Evolutionary conservation across 2,797 vertebrate species (phyloP).

Genomic region (Petrocephalus schoutedeni): DNA sequence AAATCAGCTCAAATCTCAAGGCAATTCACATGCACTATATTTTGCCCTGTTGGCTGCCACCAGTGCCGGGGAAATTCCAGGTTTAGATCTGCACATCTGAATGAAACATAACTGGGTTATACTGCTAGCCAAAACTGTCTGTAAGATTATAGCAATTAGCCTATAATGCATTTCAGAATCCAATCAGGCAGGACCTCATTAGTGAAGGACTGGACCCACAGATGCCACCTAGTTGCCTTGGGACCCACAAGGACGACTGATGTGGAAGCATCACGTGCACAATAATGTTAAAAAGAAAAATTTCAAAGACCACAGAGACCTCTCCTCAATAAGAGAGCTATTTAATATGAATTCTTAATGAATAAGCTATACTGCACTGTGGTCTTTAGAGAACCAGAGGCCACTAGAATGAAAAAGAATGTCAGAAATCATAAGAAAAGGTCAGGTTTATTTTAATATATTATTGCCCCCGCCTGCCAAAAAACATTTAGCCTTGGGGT

Average conservation of each 20-base stretch:
- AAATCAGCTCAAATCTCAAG: conserved; percentile 33
- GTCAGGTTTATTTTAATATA: conserved; percentile 7
- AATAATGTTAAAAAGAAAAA: not conserved
- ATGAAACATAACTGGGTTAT: not conserved
- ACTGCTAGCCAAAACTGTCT: not conserved
- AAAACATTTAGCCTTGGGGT: not conserved
- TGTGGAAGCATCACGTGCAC: not conserved
- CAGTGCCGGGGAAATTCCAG: not conserved
- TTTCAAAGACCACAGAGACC: conserved; percentile 10
- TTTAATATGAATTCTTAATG: conserved; percentile 2
- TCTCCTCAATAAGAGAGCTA: not conserved
- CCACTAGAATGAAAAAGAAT: not conserved
- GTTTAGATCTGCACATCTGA: not conserved
- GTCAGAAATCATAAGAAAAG: conserved; percentile 6
- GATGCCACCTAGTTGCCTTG: not conserved
- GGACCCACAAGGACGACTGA: not conserved
- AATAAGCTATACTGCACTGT: not conserved
- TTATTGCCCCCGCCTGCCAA: not conserved
- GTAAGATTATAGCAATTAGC: not conserved
- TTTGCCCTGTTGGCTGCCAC: conserved; percentile 38
- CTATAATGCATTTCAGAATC: not conserved
- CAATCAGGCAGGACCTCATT: not conserved
- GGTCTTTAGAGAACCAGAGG: not conserved
- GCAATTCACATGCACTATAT: conserved; percentile 34
- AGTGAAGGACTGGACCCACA: not conserved